phyloP scores from a whole-genome alignment of 1,140 invertebrate species.

The Hyles euphorbiae region DNA sequence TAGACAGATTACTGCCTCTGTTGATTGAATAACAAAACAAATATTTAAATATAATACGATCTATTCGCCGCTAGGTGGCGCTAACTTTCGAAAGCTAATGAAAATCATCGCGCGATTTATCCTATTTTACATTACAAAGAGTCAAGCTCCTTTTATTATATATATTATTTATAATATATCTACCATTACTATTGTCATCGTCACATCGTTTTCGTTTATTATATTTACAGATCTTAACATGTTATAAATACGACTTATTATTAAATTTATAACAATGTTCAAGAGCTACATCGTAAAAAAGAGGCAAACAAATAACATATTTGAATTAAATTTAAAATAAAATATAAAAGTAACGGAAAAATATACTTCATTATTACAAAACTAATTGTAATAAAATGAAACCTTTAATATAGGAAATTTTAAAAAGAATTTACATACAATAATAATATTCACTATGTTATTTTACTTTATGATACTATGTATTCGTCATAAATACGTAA shows the following conservation, averaged over 20 bases:
- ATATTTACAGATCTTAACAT: slow-evolving; percentile 28
- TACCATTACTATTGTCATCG: slow-evolving; percentile 59
- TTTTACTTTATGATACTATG: too few species aligned
- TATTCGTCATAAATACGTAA: too few species aligned
- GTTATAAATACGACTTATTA: slow-evolving; percentile 5
- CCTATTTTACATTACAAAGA: too few species aligned
- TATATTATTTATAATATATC: slow-evolving; percentile 13
- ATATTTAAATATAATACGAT: background rate
- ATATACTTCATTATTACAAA: background rate
- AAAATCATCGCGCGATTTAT: too few species aligned
- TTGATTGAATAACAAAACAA: too few species aligned
- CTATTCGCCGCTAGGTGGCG: slow-evolving; percentile 15
- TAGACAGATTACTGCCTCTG: slow-evolving; percentile 3
- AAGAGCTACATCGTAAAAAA: background rate
- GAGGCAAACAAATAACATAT: background rate
- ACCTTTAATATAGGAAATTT: background rate
- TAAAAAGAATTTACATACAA: background rate
- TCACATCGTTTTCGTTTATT: slow-evolving; percentile 39
- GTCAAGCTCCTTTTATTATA: too few species aligned
- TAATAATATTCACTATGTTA: too few species aligned
- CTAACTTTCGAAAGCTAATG: background rate
- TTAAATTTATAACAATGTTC: background rate
- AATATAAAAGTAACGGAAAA: background rate
- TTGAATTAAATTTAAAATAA: background rate
- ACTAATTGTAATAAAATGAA: background rate